phyloP scores from a whole-genome alignment of 2,888 invertebrate species.

The Peribatodes rhomboidaria region DNA sequence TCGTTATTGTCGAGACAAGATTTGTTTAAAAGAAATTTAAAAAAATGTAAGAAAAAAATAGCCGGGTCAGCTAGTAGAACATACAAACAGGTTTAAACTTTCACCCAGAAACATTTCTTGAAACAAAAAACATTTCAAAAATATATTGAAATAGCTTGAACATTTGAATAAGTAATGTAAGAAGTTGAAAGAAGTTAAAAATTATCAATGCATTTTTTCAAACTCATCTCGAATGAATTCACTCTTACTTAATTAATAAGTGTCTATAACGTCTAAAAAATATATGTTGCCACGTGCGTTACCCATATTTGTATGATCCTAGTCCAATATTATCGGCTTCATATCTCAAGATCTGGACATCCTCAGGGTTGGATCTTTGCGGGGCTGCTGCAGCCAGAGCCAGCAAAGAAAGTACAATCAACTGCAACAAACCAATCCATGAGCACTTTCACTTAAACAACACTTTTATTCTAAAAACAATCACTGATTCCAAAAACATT shows the following conservation, averaged over 20 bases:
- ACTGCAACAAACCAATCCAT: constrained; percentile 60
- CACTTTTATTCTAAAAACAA: constrained; percentile 1
- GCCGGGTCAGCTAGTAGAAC: too few relatives aligned
- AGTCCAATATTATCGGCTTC: constrained; percentile 75
- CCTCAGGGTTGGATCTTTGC: constrained; percentile 55
- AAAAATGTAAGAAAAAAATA: too few relatives aligned
- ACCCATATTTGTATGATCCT: constrained; percentile 73
- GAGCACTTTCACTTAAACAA: constrained; percentile 26
- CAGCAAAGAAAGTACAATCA: constrained; percentile 76
- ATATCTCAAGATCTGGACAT: constrained; percentile 66
- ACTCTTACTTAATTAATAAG: background rate
- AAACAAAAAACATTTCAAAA: too few relatives aligned
- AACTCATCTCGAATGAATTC: too few relatives aligned
- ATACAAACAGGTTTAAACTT: too few relatives aligned
- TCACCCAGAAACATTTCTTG: too few relatives aligned
- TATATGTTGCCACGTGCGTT: constrained; percentile 26
- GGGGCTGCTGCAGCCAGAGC: constrained; percentile 70
- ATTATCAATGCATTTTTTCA: too few relatives aligned
- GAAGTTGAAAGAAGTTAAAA: too few relatives aligned
- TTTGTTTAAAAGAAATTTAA: too few relatives aligned
- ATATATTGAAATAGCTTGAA: too few relatives aligned
- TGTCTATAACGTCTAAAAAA: background rate
- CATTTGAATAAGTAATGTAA: too few relatives aligned
- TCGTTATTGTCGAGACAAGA: too few relatives aligned
- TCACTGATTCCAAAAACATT: background rate